These are phyloP conservation scores for Albula goreensis DNA, from an alignment of 2,113 vertebrate species.

Conservation along the genomic window DNA sequence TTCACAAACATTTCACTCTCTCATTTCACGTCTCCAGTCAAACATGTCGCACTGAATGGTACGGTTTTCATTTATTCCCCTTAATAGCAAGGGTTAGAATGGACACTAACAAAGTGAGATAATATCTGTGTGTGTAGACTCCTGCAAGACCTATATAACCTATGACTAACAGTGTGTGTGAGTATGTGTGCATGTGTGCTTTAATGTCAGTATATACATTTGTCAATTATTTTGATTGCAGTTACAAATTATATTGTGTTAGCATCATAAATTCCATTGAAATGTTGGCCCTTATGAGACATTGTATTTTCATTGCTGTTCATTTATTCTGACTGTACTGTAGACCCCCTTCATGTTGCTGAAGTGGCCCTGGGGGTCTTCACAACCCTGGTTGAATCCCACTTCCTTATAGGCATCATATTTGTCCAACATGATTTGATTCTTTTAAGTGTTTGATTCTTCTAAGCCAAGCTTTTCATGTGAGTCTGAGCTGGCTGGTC, in stretches of 20 bases:
- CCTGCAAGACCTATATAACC: no score
- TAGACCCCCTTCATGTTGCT: background rate
- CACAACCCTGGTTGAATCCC: background rate
- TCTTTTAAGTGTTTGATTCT: background rate
- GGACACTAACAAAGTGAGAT: no score
- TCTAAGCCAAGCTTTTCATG: background rate
- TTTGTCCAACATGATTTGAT: slow-evolving; percentile 7
- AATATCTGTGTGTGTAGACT: no score
- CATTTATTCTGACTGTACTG: background rate
- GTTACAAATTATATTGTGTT: no score
- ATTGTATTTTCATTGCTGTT: background rate
- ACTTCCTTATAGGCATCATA: background rate
- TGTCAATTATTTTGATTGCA: background rate
- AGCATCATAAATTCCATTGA: background rate
- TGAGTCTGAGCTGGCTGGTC: background rate
- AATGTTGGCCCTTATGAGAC: background rate
- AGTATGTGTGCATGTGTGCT: background rate
- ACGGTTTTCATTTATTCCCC: no score
- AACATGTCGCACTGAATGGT: no score
- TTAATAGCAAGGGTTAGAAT: no score
- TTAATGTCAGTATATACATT: background rate
- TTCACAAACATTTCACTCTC: no score
- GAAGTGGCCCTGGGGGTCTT: background rate
- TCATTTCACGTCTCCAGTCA: no score
- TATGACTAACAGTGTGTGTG: background rate